Conservation (phyloP, 2,797 vertebrate species). For the Tarsius wallacei region DNA sequence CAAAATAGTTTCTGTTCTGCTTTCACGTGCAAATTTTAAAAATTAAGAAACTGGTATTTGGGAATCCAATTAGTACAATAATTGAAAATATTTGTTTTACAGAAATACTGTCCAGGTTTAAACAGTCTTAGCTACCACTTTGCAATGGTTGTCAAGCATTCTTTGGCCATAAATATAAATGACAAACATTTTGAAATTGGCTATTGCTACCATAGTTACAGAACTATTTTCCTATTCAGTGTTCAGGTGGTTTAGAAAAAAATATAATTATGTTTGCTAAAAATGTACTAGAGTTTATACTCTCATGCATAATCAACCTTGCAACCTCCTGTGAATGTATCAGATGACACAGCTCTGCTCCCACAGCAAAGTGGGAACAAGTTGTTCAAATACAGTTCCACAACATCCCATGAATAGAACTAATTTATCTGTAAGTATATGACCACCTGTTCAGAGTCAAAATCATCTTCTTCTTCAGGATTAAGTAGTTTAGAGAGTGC, state of each 20-base stretch:
- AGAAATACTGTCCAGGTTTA: constrained; percentile 67
- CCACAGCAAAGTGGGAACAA: constrained; percentile 66
- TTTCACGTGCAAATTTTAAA: constrained; percentile 50
- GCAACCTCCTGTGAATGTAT: constrained; percentile 67
- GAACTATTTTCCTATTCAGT: constrained; percentile 82
- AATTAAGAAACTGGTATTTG: constrained; percentile 17
- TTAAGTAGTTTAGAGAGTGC: constrained; percentile 87
- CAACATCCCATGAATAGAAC: constrained; percentile 56
- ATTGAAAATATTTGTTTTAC: constrained; percentile 74
- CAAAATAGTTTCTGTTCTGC: constrained; percentile 73
- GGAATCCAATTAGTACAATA: constrained; percentile 50
- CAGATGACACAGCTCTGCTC: constrained; percentile 73
- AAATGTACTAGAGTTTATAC: constrained; percentile 82
- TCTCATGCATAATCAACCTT: constrained; percentile 78
- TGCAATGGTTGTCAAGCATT: constrained; percentile 79
- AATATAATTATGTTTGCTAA: constrained; percentile 82
- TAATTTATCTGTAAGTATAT: constrained; percentile 69
- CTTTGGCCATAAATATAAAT: constrained; percentile 82
- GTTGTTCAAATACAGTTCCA: constrained; percentile 74
- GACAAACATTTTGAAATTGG: constrained; percentile 84
- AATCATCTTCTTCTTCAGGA: constrained; percentile 79
- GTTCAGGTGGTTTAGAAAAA: constrained; percentile 82
- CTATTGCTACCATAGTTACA: constrained; percentile 85
- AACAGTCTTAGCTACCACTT: constrained; percentile 66
- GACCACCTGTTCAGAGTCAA: constrained; percentile 74